Percentiles rank a stretch among this genome's conserved stretches.
Evolutionary conservation across 2,113 vertebrate genomes (phyloP).

Genomic region (Varanus salvator): DNA sequence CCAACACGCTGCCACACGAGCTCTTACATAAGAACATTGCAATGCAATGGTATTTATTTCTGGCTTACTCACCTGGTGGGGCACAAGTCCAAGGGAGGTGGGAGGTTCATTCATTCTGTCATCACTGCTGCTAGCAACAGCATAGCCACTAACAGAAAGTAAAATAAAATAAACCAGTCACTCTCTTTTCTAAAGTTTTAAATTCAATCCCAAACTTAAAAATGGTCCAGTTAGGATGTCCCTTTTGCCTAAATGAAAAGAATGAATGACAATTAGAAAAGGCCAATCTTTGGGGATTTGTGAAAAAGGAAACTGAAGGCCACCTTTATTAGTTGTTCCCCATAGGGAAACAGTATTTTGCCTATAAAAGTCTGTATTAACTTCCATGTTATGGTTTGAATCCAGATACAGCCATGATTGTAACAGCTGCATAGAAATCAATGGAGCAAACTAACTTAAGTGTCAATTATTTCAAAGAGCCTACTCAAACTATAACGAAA

Average conservation of each 20-base stretch:
- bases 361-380: neutral
- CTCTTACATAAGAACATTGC: neutral
- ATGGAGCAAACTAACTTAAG: neutral
- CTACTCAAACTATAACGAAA: neutral
- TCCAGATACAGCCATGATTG: neutral
- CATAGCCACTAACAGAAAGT: slow-evolving; percentile 87
- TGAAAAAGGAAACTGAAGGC: neutral
- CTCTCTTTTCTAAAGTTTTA: neutral
- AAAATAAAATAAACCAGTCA: slow-evolving; percentile 44
- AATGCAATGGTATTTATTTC: slow-evolving; percentile 15
- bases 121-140: slow-evolving; percentile 96
- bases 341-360: neutral
- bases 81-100: slow-evolving; percentile 94
- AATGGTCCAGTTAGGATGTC: neutral
- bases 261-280: neutral
- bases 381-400: neutral
- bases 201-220: neutral
- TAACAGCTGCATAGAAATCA: neutral
- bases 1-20: too few relatives aligned
- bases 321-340: too few relatives aligned
- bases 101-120: slow-evolving; percentile 99
- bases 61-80: slow-evolving; percentile 90
- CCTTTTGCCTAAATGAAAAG: neutral
- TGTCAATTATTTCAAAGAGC: neutral
- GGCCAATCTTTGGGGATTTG: neutral